These are phyloP conservation scores for Diplazon laetatorius DNA, from an alignment of 2,888 invertebrate genomes.

Conservation along the genomic window DNA sequence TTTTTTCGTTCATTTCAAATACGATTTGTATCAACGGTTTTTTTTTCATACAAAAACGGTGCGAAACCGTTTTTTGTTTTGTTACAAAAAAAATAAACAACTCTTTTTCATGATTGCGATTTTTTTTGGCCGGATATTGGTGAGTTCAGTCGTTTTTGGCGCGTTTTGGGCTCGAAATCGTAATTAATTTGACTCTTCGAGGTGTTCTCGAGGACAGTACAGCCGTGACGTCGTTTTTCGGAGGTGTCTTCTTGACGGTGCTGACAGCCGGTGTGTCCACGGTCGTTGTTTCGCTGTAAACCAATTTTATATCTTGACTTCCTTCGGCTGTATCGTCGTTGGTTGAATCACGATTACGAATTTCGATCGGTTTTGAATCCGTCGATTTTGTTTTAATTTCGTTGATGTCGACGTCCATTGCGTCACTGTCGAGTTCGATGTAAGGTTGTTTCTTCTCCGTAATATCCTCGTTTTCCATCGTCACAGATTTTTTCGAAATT, in stretches of 20 bases:
- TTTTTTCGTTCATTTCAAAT: conserved; percentile 45
- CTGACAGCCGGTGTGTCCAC: conserved; percentile 68
- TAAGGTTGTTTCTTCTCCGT: conserved; percentile 42
- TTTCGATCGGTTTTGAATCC: conserved; percentile 3
- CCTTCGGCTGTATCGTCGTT: conserved; percentile 77
- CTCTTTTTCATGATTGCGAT: conserved; percentile 40
- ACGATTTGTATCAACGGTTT: conserved; percentile 38
- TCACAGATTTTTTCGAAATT: conserved; percentile 3
- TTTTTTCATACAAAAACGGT: conserved; percentile 19
- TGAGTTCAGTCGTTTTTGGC: conserved; percentile 83
- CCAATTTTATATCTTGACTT: conserved; percentile 85
- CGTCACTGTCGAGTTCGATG: conserved; percentile 74
- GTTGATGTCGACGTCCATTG: conserved; percentile 77
- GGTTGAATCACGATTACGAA: conserved; percentile 34
- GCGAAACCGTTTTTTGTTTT: conserved; percentile 63
- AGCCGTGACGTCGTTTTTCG: conserved; percentile 67
- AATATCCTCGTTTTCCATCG: not conserved
- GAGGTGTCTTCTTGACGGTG: conserved; percentile 69
- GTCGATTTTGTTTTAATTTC: conserved; percentile 46
- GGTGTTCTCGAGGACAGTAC: conserved; percentile 84
- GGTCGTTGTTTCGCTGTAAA: conserved; percentile 84
- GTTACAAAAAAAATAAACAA: conserved; percentile 57
- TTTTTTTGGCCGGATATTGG: not conserved
- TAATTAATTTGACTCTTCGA: conserved; percentile 88
- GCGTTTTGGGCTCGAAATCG: conserved; percentile 90